These are phyloP conservation scores for Coptotermes formosanus DNA, from an alignment of 1,140 invertebrate species.

Conservation along the genomic window DNA sequence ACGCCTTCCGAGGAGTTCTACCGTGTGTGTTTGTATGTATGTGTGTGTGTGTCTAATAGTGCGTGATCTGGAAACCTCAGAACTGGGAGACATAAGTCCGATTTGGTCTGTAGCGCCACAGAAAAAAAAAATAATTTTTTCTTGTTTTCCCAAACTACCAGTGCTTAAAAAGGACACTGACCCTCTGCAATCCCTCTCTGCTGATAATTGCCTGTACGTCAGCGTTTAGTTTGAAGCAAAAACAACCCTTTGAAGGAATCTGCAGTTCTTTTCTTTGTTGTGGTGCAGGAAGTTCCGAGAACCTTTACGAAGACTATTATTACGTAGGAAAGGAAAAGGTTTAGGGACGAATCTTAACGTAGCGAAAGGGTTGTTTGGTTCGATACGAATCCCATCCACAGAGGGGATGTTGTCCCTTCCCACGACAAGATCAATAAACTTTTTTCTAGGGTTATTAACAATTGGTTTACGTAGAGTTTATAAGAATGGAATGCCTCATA, in stretches of 20 bases:
- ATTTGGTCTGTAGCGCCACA: no score
- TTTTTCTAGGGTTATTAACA: background rate
- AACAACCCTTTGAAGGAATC: background rate
- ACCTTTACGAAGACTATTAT: background rate
- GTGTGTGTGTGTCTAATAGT: no score
- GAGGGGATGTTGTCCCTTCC: background rate
- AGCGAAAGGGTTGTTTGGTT: background rate
- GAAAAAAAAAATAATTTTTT: background rate
- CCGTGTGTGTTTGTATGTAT: no score
- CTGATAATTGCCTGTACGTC: background rate
- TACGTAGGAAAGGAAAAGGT: background rate
- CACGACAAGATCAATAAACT: background rate
- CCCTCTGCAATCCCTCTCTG: background rate
- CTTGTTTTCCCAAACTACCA: no score
- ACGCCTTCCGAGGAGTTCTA: no score
- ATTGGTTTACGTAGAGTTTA: background rate
- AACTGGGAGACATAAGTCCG: no score
- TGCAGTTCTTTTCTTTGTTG: background rate
- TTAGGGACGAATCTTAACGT: background rate
- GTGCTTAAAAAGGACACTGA: background rate
- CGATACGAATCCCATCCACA: background rate
- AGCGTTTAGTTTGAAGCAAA: background rate
- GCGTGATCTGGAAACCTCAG: no score
- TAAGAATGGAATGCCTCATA: background rate
- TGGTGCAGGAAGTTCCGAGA: background rate